Evolutionary conservation across 2,888 invertebrate species (phyloP).

Genomic region (Eupithecia insigniata): DNA sequence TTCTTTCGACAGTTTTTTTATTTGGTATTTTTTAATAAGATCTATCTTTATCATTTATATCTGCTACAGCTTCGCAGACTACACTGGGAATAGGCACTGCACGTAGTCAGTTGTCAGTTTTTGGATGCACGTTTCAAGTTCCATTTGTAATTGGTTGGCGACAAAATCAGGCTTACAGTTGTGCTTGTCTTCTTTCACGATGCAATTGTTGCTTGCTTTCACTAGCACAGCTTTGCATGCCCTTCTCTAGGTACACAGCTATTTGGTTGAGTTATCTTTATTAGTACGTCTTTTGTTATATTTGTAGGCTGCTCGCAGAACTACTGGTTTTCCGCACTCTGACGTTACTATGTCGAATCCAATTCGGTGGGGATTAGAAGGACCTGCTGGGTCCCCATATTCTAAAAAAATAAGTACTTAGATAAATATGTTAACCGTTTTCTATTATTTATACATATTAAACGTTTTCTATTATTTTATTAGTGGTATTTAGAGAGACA

Average conservation of each 20-base stretch:
- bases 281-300: slow-evolving; percentile 31
- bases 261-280: slow-evolving; percentile 30
- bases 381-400: slow-evolving; percentile 13
- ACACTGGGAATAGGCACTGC: not conserved
- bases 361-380: not conserved
- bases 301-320: slow-evolving; percentile 35
- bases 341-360: slow-evolving; percentile 5
- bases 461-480: too few relatives aligned
- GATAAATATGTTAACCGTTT: too few relatives aligned
- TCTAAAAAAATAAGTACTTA: not conserved
- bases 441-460: too few relatives aligned
- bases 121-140: too few relatives aligned
- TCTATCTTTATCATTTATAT: too few relatives aligned
- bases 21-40: too few relatives aligned
- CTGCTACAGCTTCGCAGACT: too few relatives aligned
- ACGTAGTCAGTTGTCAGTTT: not conserved
- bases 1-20: too few relatives aligned
- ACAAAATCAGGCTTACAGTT: slow-evolving; percentile 34
- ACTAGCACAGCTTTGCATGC: slow-evolving; percentile 33
- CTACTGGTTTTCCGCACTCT: slow-evolving; percentile 28
- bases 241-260: slow-evolving; percentile 34
- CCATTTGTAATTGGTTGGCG: too few relatives aligned
- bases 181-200: slow-evolving; percentile 33
- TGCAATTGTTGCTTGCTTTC: slow-evolving; percentile 21
- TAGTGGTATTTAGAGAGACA: too few relatives aligned